phyloP scores from a whole-genome alignment of 2,888 invertebrate species.

The Hartigia nigra region DNA sequence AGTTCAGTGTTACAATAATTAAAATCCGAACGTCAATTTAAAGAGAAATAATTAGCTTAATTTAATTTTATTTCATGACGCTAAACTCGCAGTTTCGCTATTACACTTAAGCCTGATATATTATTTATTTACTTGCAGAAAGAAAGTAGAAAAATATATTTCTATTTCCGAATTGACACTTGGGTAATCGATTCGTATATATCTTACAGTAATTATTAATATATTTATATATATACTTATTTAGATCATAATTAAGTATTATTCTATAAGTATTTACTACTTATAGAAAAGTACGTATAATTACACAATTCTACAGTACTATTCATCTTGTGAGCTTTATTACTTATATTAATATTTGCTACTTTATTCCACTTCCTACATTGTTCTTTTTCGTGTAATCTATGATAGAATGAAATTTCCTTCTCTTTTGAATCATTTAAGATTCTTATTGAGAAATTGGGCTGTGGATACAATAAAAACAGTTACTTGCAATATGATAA shows the following conservation, averaged over 20 bases:
- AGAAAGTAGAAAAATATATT: slow-evolving; percentile 1
- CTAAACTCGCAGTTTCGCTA: slow-evolving; percentile 15
- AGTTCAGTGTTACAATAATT: slow-evolving; percentile 1
- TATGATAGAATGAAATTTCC: neutral
- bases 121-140: neutral
- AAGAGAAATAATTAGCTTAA: slow-evolving; percentile 14
- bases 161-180: slow-evolving; percentile 9
- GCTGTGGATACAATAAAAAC: slow-evolving; percentile 5
- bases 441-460: neutral
- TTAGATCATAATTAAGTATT: neutral
- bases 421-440: neutral
- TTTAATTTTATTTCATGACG: neutral
- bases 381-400: neutral
- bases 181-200: slow-evolving; percentile 8
- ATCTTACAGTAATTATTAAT: neutral
- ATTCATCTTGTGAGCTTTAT: neutral
- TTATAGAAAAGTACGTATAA: neutral
- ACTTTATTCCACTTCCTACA: neutral
- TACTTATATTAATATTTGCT: neutral
- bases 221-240: neutral
- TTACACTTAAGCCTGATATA: slow-evolving; percentile 32
- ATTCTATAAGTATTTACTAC: too few species aligned
- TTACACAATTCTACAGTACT: neutral
- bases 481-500: slow-evolving; percentile 3
- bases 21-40: slow-evolving; percentile 11